Base-by-base conservation (phyloP, 2,797 vertebrate genomes). In the Lerista edwardsae region DNA sequence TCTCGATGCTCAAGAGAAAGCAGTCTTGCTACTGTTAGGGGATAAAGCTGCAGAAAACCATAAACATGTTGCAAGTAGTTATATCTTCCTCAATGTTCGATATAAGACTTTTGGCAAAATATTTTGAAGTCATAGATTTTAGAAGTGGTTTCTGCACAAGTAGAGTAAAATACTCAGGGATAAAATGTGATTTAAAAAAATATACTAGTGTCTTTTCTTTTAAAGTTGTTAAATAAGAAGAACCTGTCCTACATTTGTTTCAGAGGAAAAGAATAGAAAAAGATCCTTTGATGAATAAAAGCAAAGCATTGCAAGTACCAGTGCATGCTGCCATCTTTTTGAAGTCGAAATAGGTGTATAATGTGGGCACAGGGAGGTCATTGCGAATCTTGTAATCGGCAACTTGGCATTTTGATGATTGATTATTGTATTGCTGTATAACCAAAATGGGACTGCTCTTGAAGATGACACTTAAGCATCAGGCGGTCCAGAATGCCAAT, bases 181-280 rank as follows among this genome's bases (percentile, higher is more conserved):
- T n/a, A 31, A 88, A 75, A 27, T 62, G 27, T 79, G 80, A 75
- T 82, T 86, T 75, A 87, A 91, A 89, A 88, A 77, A 7, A 88
- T 87, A 88, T 87, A 86, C 27, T 41, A 82, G 71, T 64, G 75
- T 85, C 25, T 25, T 25, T 47, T 80, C 47, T 86, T 78, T 79
- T 90, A 89, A 73, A 83, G 67, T 74, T 69, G 51, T 88, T 87
- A 84, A 90, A 91, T 88, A 85, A 86, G 85, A 87, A 71, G 85
- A 76, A 80, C 83, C 74, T 92, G 80, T 59, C 76, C 59, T 72
- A 69, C 69, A 86, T 84, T 90, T 62, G 87, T 91, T 84, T 86
- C 34, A 31, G 61, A 88, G 89, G 80, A 84, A 87, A 39, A 84
- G 83, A 64, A 84, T 80, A 85, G n/a, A 83, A 82, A 88, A 21